Conservation (phyloP, 2,113 vertebrate species). For the Progne subis region DNA sequence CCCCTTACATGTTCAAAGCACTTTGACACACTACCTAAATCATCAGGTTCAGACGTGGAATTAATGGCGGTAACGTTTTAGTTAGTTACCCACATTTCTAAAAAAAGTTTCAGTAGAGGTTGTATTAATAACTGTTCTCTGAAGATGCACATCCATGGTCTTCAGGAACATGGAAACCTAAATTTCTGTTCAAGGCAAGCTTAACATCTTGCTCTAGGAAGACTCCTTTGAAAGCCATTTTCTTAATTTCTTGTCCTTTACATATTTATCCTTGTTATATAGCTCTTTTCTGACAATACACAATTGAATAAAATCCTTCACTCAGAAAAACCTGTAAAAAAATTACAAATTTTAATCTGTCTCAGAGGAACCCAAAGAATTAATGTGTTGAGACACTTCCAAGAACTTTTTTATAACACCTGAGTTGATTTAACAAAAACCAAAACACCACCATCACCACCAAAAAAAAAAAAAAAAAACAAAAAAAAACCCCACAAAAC, state of each 20-base stretch:
- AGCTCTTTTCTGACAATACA: background rate
- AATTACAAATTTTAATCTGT: background rate
- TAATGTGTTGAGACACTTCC: background rate
- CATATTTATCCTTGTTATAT: background rate
- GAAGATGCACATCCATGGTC: background rate
- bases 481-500: too few species aligned
- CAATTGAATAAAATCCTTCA: background rate
- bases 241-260: background rate
- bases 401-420: background rate
- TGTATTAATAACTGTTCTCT: background rate
- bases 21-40: background rate
- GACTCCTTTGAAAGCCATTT: background rate
- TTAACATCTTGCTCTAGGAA: background rate
- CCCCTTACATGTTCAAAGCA: background rate
- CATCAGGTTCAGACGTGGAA: background rate
- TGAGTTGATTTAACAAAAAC: background rate
- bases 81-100: background rate
- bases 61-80: background rate
- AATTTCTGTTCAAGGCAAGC: background rate
- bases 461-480: too few species aligned
- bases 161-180: background rate
- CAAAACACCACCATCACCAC: background rate
- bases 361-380: background rate
- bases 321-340: background rate
- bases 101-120: background rate